These are phyloP conservation scores for Smittia aterrima DNA, from an alignment of 2,888 invertebrate genomes.

Conservation along the genomic window DNA sequence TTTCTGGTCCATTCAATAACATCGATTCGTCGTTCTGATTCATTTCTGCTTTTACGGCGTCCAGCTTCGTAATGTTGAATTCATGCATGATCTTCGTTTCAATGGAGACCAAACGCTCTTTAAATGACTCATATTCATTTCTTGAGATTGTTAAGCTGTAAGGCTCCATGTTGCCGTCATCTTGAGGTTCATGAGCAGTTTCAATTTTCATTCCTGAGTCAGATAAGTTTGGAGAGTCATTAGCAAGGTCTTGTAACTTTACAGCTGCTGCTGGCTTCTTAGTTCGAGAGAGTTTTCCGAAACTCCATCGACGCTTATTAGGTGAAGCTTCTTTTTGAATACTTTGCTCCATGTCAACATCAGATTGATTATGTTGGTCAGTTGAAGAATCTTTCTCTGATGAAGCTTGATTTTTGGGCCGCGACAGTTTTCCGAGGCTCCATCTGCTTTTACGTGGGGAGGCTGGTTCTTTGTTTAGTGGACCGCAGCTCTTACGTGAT, in stretches of 20 bases:
- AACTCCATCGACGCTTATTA: conserved; percentile 59
- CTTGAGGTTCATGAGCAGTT: neutral
- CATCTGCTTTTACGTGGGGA: conserved; percentile 56
- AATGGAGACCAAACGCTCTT: conserved; percentile 70
- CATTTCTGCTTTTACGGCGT: conserved; percentile 34
- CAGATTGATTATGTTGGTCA: neutral
- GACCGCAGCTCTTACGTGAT: neutral
- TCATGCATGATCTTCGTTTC: conserved; percentile 69
- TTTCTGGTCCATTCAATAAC: conserved; percentile 56
- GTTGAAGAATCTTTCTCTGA: neutral
- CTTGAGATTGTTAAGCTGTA: conserved; percentile 72
- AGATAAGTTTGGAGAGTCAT: no score
- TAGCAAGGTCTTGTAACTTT: conserved; percentile 2
- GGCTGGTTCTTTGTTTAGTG: conserved; percentile 40
- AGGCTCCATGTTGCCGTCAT: conserved; percentile 47
- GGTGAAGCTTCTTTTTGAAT: no score
- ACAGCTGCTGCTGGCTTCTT: neutral
- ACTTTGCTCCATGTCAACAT: no score
- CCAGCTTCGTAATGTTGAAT: conserved; percentile 54
- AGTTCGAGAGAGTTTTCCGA: neutral
- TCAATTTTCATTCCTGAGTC: no score
- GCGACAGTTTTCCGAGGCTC: conserved; percentile 49
- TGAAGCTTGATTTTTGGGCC: no score
- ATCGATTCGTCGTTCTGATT: conserved; percentile 44
- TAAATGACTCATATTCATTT: conserved; percentile 75